Conservation (phyloP, 2,888 invertebrate species). For the Metacarcinus magister region DNA sequence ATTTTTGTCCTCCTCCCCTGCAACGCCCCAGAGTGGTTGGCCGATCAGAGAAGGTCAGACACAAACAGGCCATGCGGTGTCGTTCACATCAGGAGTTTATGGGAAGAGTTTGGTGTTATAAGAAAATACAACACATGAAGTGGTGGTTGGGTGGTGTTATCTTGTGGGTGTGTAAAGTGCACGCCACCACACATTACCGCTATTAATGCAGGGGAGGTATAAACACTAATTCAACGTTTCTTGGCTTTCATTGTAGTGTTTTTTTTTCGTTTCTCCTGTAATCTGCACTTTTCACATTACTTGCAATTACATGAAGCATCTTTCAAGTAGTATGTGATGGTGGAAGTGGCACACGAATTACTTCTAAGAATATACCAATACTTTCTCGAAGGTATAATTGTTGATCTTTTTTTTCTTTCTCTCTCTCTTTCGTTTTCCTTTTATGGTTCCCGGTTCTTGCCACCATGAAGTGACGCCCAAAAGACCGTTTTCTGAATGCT, state of each 20-base stretch:
- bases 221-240: not conserved
- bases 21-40: not conserved
- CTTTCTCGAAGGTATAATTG: not conserved
- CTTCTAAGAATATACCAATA: not conserved
- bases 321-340: not conserved
- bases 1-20: not conserved
- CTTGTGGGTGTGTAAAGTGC: not conserved
- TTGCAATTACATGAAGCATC: not conserved
- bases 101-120: not conserved
- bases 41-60: not conserved
- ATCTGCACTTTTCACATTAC: not conserved
- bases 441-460: not conserved
- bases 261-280: not conserved
- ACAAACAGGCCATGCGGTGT: not conserved
- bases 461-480: not conserved
- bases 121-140: slow-evolving; percentile 8
- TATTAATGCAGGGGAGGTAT: not conserved
- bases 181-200: not conserved
- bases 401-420: not conserved
- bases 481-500: not conserved
- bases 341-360: not conserved
- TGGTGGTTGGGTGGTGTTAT: not conserved
- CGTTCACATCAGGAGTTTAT: not conserved
- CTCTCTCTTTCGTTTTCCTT: not conserved
- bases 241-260: not conserved